Base-by-base conservation (phyloP, 2,113 vertebrate species). In the Pterocles gutturalis region DNA sequence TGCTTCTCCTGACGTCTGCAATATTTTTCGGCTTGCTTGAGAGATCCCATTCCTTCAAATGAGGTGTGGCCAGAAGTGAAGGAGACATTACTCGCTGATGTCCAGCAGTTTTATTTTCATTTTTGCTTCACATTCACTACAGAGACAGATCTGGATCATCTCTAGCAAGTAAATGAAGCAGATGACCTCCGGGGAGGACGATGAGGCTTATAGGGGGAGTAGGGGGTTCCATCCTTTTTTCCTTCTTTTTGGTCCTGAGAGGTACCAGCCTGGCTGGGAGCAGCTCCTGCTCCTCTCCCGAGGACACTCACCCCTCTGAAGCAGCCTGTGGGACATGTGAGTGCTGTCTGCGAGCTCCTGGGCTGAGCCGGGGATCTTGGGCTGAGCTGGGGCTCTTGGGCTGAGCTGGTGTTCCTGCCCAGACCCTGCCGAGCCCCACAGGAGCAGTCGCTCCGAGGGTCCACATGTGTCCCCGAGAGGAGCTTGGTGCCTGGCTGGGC, bases 371-470 rank as follows among this genome's bases (percentile, higher is more conserved):
- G 10, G n/a, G n/a, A n/a, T n/a, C n/a, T n/a, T n/a, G n/a, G n/a
- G n/a, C n/a, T 38, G 38, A 38, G 38, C 38, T 38, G 38, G 38
- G 38, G 46, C 28, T 58, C 36, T 51, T 70, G 51, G 36, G 29
- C 26, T 77, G 71, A 88, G 12, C 34, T 45, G 24, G 10, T 11
- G 2, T 25, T 80, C 41, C 64, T 78, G 67, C 36, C 62, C 12
- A 6, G n/a, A 29, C 19, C n/a, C 20, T 0, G 0, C 6, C 3
- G 46, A 89, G 28, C 29, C 36, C 20, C 38, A 16, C 0, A 8
- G 75, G 31, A 57, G 3, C 29, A 58, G 17, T 16, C 9, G 13
- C 17, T 53, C 33, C 13, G 45, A 36, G 28, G 28, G 13, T 17
- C 26, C 76, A 10, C 1, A 1, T 46, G 9, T 31, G 17, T 72